These are phyloP conservation scores for Dendroctonus ponderosae DNA, from an alignment of 1,140 invertebrate genomes.

Conservation along the genomic window DNA sequence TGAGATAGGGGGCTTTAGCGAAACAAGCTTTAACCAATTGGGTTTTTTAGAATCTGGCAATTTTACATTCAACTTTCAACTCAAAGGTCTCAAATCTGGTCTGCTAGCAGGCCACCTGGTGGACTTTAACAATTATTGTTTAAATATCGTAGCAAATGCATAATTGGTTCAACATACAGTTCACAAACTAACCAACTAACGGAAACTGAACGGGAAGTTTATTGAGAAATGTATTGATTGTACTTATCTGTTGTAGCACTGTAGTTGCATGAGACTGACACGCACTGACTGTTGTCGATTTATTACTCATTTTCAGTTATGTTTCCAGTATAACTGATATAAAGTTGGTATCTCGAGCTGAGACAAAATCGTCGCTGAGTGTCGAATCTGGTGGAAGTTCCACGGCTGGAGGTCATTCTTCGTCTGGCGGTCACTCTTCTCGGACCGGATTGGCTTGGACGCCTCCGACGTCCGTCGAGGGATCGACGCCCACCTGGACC, in stretches of 20 bases:
- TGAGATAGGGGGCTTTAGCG: no score
- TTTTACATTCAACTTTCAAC: no score
- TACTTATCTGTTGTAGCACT: neutral
- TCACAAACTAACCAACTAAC: no score
- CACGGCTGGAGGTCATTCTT: slow-evolving; percentile 45
- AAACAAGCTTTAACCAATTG: neutral
- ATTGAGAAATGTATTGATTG: no score
- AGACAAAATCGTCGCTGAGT: slow-evolving; percentile 70
- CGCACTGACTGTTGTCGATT: neutral
- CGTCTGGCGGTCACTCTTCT: slow-evolving; percentile 56
- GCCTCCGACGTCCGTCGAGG: slow-evolving; percentile 84
- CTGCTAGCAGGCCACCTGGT: no score
- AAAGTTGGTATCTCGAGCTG: slow-evolving; percentile 58
- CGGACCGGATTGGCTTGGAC: slow-evolving; percentile 69
- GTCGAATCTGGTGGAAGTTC: slow-evolving; percentile 58
- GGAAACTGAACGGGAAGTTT: no score
- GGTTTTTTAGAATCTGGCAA: no score
- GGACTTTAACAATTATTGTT: no score
- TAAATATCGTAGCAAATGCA: no score
- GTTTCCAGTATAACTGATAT: slow-evolving; percentile 58
- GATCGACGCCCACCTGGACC: slow-evolving; percentile 95
- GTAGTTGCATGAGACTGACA: neutral
- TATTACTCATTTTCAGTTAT: no score
- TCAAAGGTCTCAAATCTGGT: no score
- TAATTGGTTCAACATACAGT: no score